Percentiles rank a stretch among this genome's conserved stretches.
Conservation (phyloP, 2,888 invertebrate species). For the Pyrrhosoma nymphula region DNA sequence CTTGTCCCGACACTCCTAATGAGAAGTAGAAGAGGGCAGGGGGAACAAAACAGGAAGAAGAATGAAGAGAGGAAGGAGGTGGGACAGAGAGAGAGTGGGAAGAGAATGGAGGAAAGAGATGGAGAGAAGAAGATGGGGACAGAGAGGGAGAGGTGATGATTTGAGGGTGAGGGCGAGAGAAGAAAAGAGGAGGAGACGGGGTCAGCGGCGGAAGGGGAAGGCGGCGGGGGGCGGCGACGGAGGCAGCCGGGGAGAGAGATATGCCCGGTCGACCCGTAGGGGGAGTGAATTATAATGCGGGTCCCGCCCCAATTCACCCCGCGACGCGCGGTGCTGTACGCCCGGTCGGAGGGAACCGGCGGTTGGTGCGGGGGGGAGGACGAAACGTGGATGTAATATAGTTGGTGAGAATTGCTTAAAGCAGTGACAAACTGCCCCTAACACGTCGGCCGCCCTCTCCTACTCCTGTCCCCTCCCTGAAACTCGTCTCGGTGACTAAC, state of each 20-base stretch:
- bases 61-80: neutral
- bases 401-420: conserved; percentile 65
- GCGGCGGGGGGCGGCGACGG: neutral
- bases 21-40: neutral
- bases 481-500: conserved; percentile 47
- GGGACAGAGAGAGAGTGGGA: neutral
- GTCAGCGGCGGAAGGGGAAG: neutral
- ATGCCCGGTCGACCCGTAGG: neutral
- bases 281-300: conserved; percentile 62
- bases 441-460: neutral
- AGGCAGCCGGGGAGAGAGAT: neutral
- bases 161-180: neutral
- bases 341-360: neutral
- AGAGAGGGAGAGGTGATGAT: neutral
- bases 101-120: neutral
- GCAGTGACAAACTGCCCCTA: conserved; percentile 55
- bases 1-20: too few species aligned
- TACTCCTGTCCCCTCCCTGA: neutral
- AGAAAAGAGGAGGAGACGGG: neutral
- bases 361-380: neutral
- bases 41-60: neutral
- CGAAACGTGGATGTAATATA: conserved; percentile 51
- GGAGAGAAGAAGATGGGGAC: neutral
- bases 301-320: conserved; percentile 48
- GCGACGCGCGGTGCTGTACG: neutral